phyloP scores from a whole-genome alignment of 2,888 invertebrate species.

The Horisme vitalbata region DNA sequence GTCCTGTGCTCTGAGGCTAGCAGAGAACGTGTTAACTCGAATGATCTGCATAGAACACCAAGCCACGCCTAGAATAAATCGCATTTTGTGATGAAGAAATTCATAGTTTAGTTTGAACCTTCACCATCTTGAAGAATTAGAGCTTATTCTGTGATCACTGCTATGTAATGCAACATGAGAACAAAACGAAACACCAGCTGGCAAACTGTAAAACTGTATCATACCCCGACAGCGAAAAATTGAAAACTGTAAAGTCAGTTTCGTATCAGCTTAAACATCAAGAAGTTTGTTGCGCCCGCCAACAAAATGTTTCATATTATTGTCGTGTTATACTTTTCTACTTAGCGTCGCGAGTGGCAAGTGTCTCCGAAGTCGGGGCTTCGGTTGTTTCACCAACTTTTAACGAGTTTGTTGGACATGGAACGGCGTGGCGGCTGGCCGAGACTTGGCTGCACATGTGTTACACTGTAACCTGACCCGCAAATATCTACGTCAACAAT shows the following conservation, averaged over 20 bases:
- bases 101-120: too few species aligned
- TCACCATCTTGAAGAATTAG: not conserved
- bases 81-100: too few species aligned
- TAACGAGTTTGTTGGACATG: constrained; percentile 81
- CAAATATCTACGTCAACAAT: constrained; percentile 20
- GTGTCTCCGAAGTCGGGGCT: constrained; percentile 71
- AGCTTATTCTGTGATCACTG: too few species aligned
- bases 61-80: too few species aligned
- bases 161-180: too few species aligned
- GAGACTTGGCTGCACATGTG: constrained; percentile 55
- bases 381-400: constrained; percentile 78
- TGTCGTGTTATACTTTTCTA: constrained; percentile 73
- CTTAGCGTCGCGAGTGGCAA: constrained; percentile 74
- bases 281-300: constrained; percentile 27
- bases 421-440: constrained; percentile 40
- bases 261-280: constrained; percentile 30
- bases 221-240: constrained; percentile 11
- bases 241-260: constrained; percentile 20
- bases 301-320: constrained; percentile 43
- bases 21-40: too few species aligned
- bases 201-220: constrained; percentile 4
- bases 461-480: constrained; percentile 32
- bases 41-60: too few species aligned
- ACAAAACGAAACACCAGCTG: not conserved
- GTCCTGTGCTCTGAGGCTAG: too few species aligned